These are phyloP conservation scores for Urocyon cinereoargenteus DNA, from an alignment of 2,797 vertebrate species.

Conservation along the genomic window DNA sequence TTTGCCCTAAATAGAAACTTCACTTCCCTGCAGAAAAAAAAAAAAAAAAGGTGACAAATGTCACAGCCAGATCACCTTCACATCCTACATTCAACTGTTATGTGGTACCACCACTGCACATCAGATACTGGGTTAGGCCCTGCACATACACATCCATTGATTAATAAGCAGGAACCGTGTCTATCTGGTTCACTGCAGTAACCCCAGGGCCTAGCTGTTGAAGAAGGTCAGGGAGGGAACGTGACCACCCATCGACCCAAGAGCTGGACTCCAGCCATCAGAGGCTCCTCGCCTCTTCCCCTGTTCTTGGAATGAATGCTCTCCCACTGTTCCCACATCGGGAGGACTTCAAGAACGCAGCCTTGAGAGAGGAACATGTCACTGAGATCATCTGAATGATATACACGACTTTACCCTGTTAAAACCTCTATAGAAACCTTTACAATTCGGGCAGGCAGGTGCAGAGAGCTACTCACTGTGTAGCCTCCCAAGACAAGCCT, in stretches of 20 bases:
- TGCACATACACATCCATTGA: not conserved
- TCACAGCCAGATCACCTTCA: not conserved
- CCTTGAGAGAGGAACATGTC: not conserved
- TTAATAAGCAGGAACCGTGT: not conserved
- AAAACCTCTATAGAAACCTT: not conserved
- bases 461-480: not conserved
- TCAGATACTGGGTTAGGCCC: not conserved
- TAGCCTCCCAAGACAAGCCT: not conserved
- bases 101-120: fast-evolving
- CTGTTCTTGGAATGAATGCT: not conserved
- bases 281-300: not conserved
- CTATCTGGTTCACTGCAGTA: not conserved
- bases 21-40: not conserved
- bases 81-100: not conserved
- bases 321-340: not conserved
- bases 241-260: not conserved
- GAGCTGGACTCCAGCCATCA: not conserved
- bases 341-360: not conserved
- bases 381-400: no score
- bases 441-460: not conserved
- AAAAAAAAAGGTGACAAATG: not conserved
- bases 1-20: slow-evolving; percentile 20
- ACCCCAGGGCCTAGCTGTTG: not conserved
- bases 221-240: not conserved
- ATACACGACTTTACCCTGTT: fast-evolving